Base-by-base conservation (phyloP, 2,113 vertebrate genomes). In the Antechinus stuartii region DNA sequence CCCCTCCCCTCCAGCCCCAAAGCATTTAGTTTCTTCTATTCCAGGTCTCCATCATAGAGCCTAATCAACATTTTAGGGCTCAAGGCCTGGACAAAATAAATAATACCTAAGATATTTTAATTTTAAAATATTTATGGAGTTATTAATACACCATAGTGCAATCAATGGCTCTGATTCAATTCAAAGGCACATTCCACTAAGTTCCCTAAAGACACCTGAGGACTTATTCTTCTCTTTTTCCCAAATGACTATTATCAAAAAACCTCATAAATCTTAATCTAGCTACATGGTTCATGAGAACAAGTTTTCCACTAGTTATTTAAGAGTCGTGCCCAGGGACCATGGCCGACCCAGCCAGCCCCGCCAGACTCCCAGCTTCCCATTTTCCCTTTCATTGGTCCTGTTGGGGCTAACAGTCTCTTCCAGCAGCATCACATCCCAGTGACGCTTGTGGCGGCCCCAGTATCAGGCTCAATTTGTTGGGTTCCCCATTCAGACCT, bases 171-270 rank as follows among this genome's bases (percentile, higher is more conserved):
- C 68, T 91, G 89, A 96, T 8, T 84, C n/a, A 22, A 42, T 84
- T 8, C 68, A 84, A 93, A 96, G 96, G 94, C 97, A 96, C 94
- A 84, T 91, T 27, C 89, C 10, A 8, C 54, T 53, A 35, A 94
- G 93, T 27, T 27, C 91, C 92, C 91, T 52, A 61, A 92, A 95
- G 91, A 95, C 84, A 89, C 93, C 30, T 23, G 91, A 56, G 76
- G 56, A 94, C 68, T 42, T 11, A 5, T 16, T 61, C 94, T 92
- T 92, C 46, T 12, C 24, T 92, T 96, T 93, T 54, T 56, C 68
- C 90, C 7, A 57, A 2, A 57, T 2, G 27, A 54, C 19, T 42
- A 27, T 89, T 94, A 92, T 52, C 97, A 95, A 89, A 92, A 92
- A 55, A 76, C 54, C 53, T 53, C 35, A 90, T 76, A 91, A 93